Conservation (phyloP, 1,140 invertebrate species). For the Luehdorfia chinensis region DNA sequence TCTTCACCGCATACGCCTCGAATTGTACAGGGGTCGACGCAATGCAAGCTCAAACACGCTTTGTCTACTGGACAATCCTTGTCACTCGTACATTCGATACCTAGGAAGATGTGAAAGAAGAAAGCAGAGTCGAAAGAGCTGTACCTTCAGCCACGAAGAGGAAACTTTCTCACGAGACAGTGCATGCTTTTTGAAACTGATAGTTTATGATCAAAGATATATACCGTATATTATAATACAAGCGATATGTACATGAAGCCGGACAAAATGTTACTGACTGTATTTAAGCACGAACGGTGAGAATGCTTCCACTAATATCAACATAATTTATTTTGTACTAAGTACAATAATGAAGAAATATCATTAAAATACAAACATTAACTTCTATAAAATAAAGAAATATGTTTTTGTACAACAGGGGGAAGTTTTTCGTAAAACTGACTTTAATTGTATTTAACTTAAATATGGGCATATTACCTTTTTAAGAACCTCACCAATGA, state of each 20-base stretch:
- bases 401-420: conserved; percentile 1
- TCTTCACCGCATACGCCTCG: conserved; percentile 92
- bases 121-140: conserved; percentile 85
- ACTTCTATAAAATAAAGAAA: not conserved
- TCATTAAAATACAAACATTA: not conserved
- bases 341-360: conserved; percentile 47
- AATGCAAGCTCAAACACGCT: conserved; percentile 91
- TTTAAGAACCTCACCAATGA: conserved; percentile 8
- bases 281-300: conserved; percentile 76
- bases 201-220: conserved; percentile 75
- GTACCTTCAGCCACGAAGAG: conserved; percentile 81
- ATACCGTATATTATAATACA: conserved; percentile 76
- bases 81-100: conserved; percentile 93
- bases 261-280: conserved; percentile 74
- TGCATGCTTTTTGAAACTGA: conserved; percentile 83
- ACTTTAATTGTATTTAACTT: no score
- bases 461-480: no score
- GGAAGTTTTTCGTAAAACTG: no score
- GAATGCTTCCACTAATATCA: conserved; percentile 74
- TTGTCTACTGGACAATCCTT: conserved; percentile 93
- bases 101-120: conserved; percentile 85
- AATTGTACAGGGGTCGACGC: conserved; percentile 92
- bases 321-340: conserved; percentile 27
- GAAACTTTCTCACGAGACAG: conserved; percentile 86
- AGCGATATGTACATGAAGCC: conserved; percentile 77